Conservation (phyloP, 2,797 vertebrate genomes). For the Silurus lanzhouensis region DNA sequence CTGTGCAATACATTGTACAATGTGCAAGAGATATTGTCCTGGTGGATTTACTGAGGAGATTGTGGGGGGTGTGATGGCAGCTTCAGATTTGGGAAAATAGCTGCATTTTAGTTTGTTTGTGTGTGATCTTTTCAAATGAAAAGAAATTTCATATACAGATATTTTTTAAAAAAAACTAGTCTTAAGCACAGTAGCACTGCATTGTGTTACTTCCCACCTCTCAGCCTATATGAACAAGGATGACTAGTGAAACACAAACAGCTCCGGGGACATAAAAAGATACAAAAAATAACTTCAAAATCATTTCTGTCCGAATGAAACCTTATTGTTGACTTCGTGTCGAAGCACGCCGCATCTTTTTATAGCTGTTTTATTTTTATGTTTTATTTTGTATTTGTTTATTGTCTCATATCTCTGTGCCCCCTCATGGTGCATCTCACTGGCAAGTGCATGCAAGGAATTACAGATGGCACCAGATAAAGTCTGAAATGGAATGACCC, state of each 20-base stretch:
- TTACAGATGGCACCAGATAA: constrained; percentile 45
- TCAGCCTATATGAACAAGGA: not conserved
- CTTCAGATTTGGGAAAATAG: too few relatives aligned
- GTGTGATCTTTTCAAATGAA: too few relatives aligned
- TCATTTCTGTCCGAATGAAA: constrained; percentile 7
- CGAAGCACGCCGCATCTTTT: constrained; percentile 20
- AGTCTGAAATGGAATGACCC: constrained; percentile 40
- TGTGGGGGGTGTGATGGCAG: too few relatives aligned
- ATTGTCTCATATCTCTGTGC: constrained; percentile 3
- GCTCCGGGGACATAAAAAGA: not conserved
- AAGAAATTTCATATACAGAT: not conserved
- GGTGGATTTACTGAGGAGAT: too few relatives aligned
- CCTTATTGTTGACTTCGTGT: constrained; percentile 29
- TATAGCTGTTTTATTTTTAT: constrained; percentile 26
- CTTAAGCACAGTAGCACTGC: not conserved
- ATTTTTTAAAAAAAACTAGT: not conserved
- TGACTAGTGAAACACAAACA: not conserved
- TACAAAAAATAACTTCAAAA: constrained; percentile 2
- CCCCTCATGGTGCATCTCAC: not conserved
- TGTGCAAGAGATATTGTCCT: too few relatives aligned
- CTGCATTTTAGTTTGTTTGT: too few relatives aligned
- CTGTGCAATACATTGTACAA: too few relatives aligned
- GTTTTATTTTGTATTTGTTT: not conserved
- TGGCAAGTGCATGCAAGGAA: constrained; percentile 37
- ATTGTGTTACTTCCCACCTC: too few relatives aligned